Percentiles rank a stretch among this genome's conserved stretches.
phyloP scores from a whole-genome alignment of 2,888 invertebrate genomes.

The Diplazon laetatorius region DNA sequence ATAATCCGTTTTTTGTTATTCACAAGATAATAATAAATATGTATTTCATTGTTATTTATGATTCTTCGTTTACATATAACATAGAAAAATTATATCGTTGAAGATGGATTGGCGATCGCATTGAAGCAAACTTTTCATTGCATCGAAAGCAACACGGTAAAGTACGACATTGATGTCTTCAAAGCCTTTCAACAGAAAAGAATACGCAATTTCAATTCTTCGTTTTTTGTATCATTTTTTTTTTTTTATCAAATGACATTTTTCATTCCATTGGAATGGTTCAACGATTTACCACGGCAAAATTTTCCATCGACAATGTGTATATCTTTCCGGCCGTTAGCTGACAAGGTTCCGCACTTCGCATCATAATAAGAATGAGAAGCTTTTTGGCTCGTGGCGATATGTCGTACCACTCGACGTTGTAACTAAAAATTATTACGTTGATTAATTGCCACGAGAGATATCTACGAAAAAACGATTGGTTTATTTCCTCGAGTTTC shows the following conservation, averaged over 20 bases:
- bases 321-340: constrained; percentile 45
- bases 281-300: constrained; percentile 29
- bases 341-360: constrained; percentile 52
- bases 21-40: too few species aligned
- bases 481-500: neutral
- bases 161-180: constrained; percentile 55
- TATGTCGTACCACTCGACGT: constrained; percentile 42
- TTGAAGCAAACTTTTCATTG: constrained; percentile 1
- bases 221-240: neutral
- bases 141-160: constrained; percentile 48
- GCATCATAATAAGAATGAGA: constrained; percentile 46
- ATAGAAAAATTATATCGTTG: neutral
- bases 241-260: neutral
- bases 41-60: too few species aligned
- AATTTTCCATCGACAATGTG: constrained; percentile 51
- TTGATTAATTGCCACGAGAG: too few species aligned
- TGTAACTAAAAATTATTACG: constrained; percentile 29
- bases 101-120: neutral
- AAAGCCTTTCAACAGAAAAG: constrained; percentile 21
- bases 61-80: too few species aligned
- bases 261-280: neutral
- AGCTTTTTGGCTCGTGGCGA: constrained; percentile 33
- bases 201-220: too few species aligned
- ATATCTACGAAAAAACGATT: too few species aligned
- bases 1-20: too few species aligned